Conservation (phyloP, 2,113 vertebrate species). For the Anhinga anhinga region DNA sequence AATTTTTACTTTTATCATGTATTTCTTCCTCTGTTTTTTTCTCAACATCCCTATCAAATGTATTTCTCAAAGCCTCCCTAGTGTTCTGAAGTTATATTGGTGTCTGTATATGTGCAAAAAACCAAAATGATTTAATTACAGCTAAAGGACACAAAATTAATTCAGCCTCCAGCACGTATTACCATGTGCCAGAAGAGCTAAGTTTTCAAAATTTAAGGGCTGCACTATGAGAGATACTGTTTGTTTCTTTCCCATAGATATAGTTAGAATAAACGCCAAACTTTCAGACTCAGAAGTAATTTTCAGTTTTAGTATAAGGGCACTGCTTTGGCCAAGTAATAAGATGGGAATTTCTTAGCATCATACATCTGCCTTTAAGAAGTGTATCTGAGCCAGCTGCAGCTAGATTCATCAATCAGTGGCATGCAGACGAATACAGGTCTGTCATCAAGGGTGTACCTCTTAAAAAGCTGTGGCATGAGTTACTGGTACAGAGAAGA, state of each 20-base stretch:
- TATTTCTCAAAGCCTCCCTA: not conserved
- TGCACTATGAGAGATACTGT: not conserved
- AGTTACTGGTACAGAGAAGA: not conserved
- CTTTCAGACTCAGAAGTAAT: not conserved
- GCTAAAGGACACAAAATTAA: not conserved
- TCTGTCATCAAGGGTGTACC: not conserved
- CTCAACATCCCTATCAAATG: not conserved
- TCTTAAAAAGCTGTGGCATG: not conserved
- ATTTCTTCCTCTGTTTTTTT: not conserved
- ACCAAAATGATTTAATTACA: not conserved
- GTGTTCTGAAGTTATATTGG: not conserved
- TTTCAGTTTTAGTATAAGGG: not conserved
- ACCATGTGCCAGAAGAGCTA: not conserved
- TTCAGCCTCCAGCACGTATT: not conserved
- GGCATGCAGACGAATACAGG: not conserved
- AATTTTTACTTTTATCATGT: not conserved
- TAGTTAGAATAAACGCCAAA: not conserved
- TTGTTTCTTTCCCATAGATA: not conserved
- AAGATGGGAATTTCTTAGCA: not conserved
- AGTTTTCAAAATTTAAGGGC: not conserved
- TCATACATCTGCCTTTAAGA: not conserved
- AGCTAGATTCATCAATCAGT: not conserved
- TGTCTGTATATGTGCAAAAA: not conserved
- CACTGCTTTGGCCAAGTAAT: not conserved
- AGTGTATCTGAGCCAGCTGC: not conserved